Evolutionary conservation across 2,888 invertebrate species (phyloP).

Genomic region (Scelioninae gen. 1): DNA sequence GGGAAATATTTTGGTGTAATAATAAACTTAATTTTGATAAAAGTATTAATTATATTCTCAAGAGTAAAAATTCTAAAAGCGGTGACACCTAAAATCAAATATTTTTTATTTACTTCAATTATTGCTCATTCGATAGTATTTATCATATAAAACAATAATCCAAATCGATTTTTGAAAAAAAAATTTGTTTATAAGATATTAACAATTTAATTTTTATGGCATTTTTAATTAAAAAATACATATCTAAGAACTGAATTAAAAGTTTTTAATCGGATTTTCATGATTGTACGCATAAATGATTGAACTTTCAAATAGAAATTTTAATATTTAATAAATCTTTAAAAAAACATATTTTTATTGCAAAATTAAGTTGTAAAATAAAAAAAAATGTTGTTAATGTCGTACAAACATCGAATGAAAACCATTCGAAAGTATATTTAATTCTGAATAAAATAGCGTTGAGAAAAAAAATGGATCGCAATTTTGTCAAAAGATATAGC

Average conservation of each 20-base stretch:
- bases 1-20: no score
- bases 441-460: not conserved
- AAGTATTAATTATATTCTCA: no score
- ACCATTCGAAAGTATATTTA: not conserved
- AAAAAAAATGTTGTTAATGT: not conserved
- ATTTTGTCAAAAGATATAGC: not conserved
- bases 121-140: not conserved
- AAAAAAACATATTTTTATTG: not conserved
- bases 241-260: not conserved
- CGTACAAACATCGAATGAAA: slow-evolving; percentile 1
- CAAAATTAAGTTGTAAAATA: not conserved
- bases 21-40: no score
- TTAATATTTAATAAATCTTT: not conserved
- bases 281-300: not conserved
- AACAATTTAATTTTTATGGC: slow-evolving; percentile 1
- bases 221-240: not conserved
- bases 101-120: not conserved
- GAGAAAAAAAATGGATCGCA: not conserved
- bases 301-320: not conserved
- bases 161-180: not conserved
- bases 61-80: slow-evolving; percentile 14
- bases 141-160: not conserved
- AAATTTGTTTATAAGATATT: slow-evolving; percentile 1
- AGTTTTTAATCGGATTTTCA: slow-evolving; percentile 1
- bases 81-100: not conserved